These are phyloP conservation scores for Littorina saxatilis DNA, from an alignment of 1,140 invertebrate species.

Conservation along the genomic window DNA sequence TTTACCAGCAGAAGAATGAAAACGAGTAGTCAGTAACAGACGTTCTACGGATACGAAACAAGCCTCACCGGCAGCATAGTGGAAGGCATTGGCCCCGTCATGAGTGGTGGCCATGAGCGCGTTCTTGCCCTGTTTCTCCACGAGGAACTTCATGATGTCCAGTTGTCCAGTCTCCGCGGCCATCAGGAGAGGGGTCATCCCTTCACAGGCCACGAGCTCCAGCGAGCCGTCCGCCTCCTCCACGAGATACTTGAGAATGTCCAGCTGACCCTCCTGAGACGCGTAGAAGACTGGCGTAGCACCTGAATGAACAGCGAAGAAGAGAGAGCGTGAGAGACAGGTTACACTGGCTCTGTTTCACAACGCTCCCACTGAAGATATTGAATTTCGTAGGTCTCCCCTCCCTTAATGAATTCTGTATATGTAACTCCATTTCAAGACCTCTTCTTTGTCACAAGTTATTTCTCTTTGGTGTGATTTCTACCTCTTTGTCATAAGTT, in stretches of 20 bases:
- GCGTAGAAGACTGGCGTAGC: slow-evolving; percentile 88
- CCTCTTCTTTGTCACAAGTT: too few species aligned
- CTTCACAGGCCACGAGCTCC: slow-evolving; percentile 85
- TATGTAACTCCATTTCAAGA: too few species aligned
- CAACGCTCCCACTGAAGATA: neutral
- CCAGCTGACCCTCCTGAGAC: slow-evolving; percentile 89
- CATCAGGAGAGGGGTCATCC: slow-evolving; percentile 89
- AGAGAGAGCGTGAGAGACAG: too few species aligned
- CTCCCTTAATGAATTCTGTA: neutral
- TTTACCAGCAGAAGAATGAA: too few species aligned
- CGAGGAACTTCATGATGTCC: slow-evolving; percentile 45
- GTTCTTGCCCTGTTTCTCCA: slow-evolving; percentile 40
- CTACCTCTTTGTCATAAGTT: too few species aligned
- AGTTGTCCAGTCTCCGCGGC: slow-evolving; percentile 90
- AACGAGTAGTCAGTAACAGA: too few species aligned
- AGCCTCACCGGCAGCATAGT: slow-evolving; percentile 79
- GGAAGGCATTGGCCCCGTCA: slow-evolving; percentile 84
- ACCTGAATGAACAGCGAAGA: slow-evolving; percentile 14
- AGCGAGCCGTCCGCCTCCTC: slow-evolving; percentile 86
- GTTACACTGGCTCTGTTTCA: neutral
- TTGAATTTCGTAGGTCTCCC: neutral
- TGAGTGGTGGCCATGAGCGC: slow-evolving; percentile 71
- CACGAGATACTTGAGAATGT: slow-evolving; percentile 88
- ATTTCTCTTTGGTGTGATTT: too few species aligned
- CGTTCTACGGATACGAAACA: too few species aligned